Conservation (phyloP, 2,888 invertebrate species). For the Germaria angustata region DNA sequence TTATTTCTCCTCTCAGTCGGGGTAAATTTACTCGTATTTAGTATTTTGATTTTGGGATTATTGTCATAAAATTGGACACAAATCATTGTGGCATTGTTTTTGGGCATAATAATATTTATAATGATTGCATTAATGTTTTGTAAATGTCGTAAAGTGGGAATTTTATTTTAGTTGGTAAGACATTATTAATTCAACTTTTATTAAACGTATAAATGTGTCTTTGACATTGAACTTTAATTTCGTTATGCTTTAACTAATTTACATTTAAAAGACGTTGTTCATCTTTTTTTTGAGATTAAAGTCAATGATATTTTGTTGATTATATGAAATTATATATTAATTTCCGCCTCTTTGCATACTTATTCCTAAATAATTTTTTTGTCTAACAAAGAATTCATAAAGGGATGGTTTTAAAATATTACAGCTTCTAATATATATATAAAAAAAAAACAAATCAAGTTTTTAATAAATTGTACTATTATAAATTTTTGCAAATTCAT, state of each 20-base stretch:
- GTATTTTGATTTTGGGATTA: not conserved
- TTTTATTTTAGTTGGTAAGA: not conserved
- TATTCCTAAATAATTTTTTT: not conserved
- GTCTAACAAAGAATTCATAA: too few relatives aligned
- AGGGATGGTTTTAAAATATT: too few relatives aligned
- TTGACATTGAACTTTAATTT: not conserved
- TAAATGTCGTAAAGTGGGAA: not conserved
- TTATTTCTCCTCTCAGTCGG: not conserved
- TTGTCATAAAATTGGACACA: constrained; percentile 23
- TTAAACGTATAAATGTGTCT: not conserved
- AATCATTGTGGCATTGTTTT: not conserved
- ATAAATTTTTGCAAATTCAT: too few relatives aligned
- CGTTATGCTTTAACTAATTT: not conserved
- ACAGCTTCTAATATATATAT: too few relatives aligned
- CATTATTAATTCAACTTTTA: not conserved
- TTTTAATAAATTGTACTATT: too few relatives aligned
- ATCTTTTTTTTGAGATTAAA: too few relatives aligned
- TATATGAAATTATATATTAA: too few relatives aligned
- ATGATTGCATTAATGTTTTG: not conserved
- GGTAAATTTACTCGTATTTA: constrained; percentile 6
- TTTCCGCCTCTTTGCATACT: too few relatives aligned
- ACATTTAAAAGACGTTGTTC: too few relatives aligned
- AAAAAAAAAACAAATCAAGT: too few relatives aligned
- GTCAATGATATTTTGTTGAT: too few relatives aligned
- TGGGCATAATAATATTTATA: not conserved